These are phyloP conservation scores for Crocidura indochinensis DNA, from an alignment of 2,797 vertebrate genomes.

Conservation along the genomic window DNA sequence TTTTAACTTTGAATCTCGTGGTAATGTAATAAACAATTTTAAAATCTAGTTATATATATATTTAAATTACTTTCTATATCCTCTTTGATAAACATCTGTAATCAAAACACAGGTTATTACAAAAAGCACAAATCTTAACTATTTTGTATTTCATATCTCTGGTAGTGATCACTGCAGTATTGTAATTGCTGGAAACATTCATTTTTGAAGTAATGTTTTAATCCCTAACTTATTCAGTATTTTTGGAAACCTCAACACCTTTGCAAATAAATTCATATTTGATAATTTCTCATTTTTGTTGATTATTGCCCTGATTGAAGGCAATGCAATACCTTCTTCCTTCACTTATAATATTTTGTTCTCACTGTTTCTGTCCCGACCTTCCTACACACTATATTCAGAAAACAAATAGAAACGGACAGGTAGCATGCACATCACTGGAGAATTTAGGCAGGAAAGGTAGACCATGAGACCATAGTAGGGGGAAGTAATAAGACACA, in stretches of 20 bases:
- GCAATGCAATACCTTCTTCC: not conserved
- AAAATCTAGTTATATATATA: not conserved
- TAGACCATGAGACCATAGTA: too few species aligned
- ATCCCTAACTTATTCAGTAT: not conserved
- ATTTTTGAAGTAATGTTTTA: not conserved
- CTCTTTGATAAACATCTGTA: not conserved
- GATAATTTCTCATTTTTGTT: not conserved
- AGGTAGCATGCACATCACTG: too few species aligned
- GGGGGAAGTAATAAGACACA: too few species aligned
- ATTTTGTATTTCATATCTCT: not conserved
- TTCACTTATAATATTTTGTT: not conserved
- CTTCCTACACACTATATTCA: not conserved
- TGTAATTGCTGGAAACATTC: not conserved
- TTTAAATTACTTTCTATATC: not conserved
- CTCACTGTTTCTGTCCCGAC: not conserved
- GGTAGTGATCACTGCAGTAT: not conserved
- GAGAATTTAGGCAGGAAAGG: too few species aligned
- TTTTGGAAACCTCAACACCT: not conserved
- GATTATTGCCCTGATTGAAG: not conserved
- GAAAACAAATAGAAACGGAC: not conserved
- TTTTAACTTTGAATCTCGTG: too few species aligned
- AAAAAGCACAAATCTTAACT: not conserved
- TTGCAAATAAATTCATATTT: constrained; percentile 19
- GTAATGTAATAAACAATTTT: too few species aligned
- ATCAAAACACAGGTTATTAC: not conserved